Evolutionary conservation across 2,888 invertebrate genomes (phyloP).

Genomic region (Stictocephala bisonia): DNA sequence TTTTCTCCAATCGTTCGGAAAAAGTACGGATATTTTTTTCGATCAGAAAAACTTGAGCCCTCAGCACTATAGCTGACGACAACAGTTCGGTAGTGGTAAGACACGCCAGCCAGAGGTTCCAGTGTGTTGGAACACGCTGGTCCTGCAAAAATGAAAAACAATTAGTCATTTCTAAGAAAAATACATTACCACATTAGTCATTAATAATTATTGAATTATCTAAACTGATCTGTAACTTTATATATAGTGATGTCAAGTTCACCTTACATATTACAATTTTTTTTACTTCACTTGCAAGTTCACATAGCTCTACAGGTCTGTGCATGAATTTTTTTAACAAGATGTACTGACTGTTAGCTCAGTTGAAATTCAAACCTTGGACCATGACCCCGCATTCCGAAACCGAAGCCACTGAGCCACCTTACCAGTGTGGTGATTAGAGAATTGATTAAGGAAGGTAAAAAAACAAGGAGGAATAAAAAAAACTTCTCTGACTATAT

Average conservation of each 20-base stretch:
- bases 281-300: too few relatives aligned
- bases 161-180: background rate
- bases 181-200: background rate
- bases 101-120: slow-evolving; percentile 81
- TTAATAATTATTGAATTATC: background rate
- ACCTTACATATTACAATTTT: background rate
- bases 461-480: too few relatives aligned
- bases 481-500: too few relatives aligned
- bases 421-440: too few relatives aligned
- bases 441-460: too few relatives aligned
- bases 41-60: slow-evolving; percentile 77
- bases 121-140: slow-evolving; percentile 86
- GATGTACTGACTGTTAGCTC: too few relatives aligned
- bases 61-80: slow-evolving; percentile 85
- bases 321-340: too few relatives aligned
- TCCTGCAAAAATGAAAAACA: slow-evolving; percentile 63
- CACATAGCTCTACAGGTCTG: too few relatives aligned
- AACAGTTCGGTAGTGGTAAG: slow-evolving; percentile 77
- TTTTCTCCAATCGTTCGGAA: slow-evolving; percentile 85
- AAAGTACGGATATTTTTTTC: slow-evolving; percentile 79
- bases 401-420: too few relatives aligned
- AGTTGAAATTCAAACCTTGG: too few relatives aligned
- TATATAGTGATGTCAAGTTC: background rate
- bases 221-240: background rate
- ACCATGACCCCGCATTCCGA: too few relatives aligned